Base-by-base conservation (phyloP, 1,140 invertebrate species). In the Charaxes varanes region DNA sequence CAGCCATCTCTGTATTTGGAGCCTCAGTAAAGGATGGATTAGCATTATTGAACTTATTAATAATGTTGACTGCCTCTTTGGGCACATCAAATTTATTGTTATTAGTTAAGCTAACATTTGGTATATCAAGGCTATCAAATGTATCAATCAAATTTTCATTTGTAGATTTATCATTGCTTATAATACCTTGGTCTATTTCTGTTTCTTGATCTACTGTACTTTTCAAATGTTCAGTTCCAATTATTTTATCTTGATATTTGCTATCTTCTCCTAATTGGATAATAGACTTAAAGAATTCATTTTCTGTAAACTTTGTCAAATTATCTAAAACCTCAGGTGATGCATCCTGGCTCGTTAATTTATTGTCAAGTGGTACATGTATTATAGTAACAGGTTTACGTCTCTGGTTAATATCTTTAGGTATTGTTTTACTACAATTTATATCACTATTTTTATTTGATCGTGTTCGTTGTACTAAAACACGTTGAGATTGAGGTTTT, bases 101-200 rank as follows among this genome's bases (percentile, higher is more conserved):
- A 33, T 73, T 74, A 30, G 35, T 69, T 61, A 82, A 59, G 13
- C 54, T 73, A 32, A 82, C 65, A 60, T 82, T 76, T 59, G 78
- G 78, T 69, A 78, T 69, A 37, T 71, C 53, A 19, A 82, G 73
- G 53, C 62, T 78, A 58, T 78, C 78, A 51, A 69, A 82, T 31
- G 48, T 45, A 27, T 61, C 43, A 44, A 48, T 59, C 13, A 35
- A 28, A 35, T 33, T 16, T 6, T 14, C 28, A 45, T 14, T 53
- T 35, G 21, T 31, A 53, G 23, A 37, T 32, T 28, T 13, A 19
- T 21, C 49, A 52, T 24, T 7, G 26, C 37, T 42, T 36, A 47
- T 37, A 36, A 54, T 47, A 27, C 50, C 31, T 16, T 38, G 41
- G 36, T 58, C 49, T 17, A 59, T 60, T 35, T 69, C 57, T 18